phyloP scores from a whole-genome alignment of 2,797 vertebrate species.

The Sciaenops ocellatus region DNA sequence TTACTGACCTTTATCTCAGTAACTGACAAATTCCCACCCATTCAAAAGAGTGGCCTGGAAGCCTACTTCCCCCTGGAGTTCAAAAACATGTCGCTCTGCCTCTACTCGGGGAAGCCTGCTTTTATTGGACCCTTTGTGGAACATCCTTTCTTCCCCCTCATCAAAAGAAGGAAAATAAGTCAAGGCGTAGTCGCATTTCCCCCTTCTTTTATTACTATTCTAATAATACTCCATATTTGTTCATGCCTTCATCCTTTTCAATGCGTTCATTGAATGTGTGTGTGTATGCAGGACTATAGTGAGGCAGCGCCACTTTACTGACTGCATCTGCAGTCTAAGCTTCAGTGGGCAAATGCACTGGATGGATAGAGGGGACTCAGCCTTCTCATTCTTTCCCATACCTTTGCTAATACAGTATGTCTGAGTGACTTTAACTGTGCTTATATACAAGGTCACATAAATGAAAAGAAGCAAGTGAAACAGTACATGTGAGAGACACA shows the following conservation, averaged over 20 bases:
- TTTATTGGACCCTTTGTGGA: constrained; percentile 74
- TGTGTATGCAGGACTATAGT: constrained; percentile 24
- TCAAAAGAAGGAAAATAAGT: constrained; percentile 74
- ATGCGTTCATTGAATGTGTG: constrained; percentile 46
- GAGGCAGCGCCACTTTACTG: constrained; percentile 51
- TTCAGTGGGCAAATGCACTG: constrained; percentile 67
- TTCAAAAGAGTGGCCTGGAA: constrained; percentile 66
- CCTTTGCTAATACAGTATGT: constrained; percentile 20
- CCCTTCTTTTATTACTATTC: constrained; percentile 64
- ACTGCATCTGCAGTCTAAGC: constrained; percentile 56
- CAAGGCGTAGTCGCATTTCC: constrained; percentile 54
- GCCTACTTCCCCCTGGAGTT: constrained; percentile 53
- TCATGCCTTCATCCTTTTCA: constrained; percentile 58
- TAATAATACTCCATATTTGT: constrained; percentile 75
- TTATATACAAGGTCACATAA: constrained; percentile 18
- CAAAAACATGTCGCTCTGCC: constrained; percentile 67
- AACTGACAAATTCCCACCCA: constrained; percentile 57
- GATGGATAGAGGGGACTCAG: constrained; percentile 31
- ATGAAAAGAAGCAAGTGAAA: constrained; percentile 50
- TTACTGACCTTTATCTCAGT: constrained; percentile 56
- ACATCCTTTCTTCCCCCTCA: constrained; percentile 68
- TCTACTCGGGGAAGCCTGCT: constrained; percentile 63
- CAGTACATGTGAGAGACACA: constrained; percentile 1
- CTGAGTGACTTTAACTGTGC: constrained; percentile 28
- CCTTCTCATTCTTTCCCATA: constrained; percentile 29